A percentile compares a stretch with the other conserved stretches of the same genome.
Conservation (phyloP, 2,113 vertebrate genomes). For the Poeciliopsis turrubarensis region DNA sequence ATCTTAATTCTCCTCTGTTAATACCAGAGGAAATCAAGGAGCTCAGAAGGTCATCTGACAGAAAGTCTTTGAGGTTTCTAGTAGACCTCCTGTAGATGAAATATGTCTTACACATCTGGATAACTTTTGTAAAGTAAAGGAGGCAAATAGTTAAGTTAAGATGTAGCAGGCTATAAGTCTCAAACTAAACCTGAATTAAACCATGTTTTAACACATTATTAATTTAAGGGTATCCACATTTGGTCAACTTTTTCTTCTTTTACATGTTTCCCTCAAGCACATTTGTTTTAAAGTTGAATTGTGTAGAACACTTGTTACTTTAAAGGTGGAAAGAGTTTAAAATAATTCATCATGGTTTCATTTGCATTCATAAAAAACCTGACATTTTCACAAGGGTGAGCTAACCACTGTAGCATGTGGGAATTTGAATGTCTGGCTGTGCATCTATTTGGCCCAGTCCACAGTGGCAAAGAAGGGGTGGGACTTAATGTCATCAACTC, state of each 20-base stretch:
- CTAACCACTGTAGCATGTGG: background rate
- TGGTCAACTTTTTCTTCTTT: background rate
- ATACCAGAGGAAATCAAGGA: background rate
- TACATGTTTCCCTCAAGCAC: background rate
- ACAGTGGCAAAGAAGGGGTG: constrained; percentile 93
- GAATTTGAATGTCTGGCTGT: constrained; percentile 16
- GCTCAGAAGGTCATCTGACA: background rate
- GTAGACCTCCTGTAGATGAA: too few relatives aligned
- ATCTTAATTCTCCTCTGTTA: too few relatives aligned
- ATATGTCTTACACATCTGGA: too few relatives aligned
- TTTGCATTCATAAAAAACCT: background rate
- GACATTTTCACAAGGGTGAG: background rate
- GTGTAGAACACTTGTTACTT: background rate
- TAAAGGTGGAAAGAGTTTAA: background rate
- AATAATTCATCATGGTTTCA: background rate
- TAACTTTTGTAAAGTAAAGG: background rate
- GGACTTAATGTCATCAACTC: constrained; percentile 96
- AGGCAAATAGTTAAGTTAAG: background rate
- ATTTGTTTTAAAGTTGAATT: background rate
- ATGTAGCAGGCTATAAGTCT: background rate
- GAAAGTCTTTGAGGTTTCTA: background rate
- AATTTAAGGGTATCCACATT: background rate
- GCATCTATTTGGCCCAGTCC: constrained; percentile 84
- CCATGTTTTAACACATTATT: background rate
- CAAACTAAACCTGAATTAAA: background rate